Percentiles rank a stretch among this genome's conserved stretches.
Conservation (phyloP, 2,888 invertebrate species). For the Stenichneumon culpator region DNA sequence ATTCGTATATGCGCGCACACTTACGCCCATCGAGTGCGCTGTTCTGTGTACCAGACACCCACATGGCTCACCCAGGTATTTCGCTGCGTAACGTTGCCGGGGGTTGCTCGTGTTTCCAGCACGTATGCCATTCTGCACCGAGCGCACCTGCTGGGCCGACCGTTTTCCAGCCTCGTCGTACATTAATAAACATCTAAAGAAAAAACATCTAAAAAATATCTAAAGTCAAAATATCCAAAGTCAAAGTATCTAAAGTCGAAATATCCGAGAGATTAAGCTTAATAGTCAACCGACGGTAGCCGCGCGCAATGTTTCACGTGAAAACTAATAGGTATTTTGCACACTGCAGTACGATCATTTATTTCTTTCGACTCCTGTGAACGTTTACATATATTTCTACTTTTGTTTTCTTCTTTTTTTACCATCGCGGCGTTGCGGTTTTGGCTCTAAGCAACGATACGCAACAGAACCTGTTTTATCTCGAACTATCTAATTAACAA, state of each 20-base stretch:
- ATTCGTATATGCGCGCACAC: conserved; percentile 18
- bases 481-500: not conserved
- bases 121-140: conserved; percentile 5
- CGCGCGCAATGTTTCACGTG: not conserved
- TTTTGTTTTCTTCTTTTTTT: not conserved
- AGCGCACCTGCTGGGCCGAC: not conserved
- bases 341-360: not conserved
- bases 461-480: too few species aligned
- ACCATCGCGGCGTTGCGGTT: not conserved
- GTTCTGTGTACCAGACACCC: not conserved
- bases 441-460: not conserved
- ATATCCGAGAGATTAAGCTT: not conserved
- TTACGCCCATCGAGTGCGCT: not conserved
- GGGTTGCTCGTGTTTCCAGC: not conserved
- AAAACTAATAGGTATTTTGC: not conserved
- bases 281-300: not conserved
- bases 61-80: not conserved
- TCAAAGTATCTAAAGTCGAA: too few species aligned
- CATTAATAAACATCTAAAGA: too few species aligned
- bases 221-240: not conserved
- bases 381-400: not conserved
- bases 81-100: not conserved
- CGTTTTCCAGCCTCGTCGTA: too few species aligned
- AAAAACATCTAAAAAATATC: too few species aligned
- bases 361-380: not conserved